Base-by-base conservation (phyloP, 30 jellyfish, hydroid and myxozoan genomes). In the Clytia hemisphaerica region DNA sequence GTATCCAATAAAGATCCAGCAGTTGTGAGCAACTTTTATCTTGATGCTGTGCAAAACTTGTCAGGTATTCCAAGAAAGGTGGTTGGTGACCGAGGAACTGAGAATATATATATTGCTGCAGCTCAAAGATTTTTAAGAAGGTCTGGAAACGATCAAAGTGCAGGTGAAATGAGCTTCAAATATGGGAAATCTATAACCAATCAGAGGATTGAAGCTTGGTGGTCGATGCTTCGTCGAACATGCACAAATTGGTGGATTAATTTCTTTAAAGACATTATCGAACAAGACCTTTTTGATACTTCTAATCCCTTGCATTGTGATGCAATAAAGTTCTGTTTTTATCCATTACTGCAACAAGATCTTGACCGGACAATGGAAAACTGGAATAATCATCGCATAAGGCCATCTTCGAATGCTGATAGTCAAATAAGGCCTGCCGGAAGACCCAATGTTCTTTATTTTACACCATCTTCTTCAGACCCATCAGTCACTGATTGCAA, bases 191-290 rank as follows among this genome's bases (percentile, higher is more conserved):
- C 80, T 10, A 47, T 32, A 45, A 33, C 70, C 34, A 68, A 68
- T 45, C 78, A 65, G 33, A 65, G 78, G 65, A 65, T 65, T 3
- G 78, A 65, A 54, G 78, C 78, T 18, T 46, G 68, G 53, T 68
- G 80, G 80, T 36, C 67, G 48, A 46, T 28, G 7, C 44, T 68
- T 30, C 45, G 38, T 22, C 45, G 48, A 12, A 53, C 70, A 3
- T 68, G 80, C 53, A 68, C 70, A 26, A 37, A 48, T 16, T 68
- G 80, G 80, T 47, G 80, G 80, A 68, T 68, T 26, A 47, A 45
- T n/a, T 61, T 44, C 44, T 68, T 68, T 27, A 68, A 68, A 25
- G 80, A 68, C 4, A 68, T 68, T 21, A 68, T 25, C 28, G 80
- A 68, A 22, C 50, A n/a, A 28, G 80, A 42, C 19, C 14, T 12